Evolutionary conservation across 1,140 invertebrate genomes (phyloP).

Genomic region (Drosophila punjabiensis): DNA sequence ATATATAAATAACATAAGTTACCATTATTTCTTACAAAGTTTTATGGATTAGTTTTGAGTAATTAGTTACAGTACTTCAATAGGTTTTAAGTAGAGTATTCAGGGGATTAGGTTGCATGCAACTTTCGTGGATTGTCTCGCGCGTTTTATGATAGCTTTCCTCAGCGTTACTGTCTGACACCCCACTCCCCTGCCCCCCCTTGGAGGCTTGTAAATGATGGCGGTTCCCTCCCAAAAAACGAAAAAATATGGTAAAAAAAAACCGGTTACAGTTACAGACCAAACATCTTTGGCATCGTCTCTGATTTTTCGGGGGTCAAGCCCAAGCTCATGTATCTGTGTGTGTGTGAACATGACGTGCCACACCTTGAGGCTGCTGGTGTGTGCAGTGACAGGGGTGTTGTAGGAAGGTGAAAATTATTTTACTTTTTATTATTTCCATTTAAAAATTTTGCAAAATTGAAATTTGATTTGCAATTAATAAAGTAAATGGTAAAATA

Average conservation of each 20-base stretch:
- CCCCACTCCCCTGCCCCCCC: background rate
- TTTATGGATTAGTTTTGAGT: too few relatives aligned
- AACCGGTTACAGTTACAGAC: slow-evolving; percentile 77
- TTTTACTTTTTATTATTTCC: background rate
- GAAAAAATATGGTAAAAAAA: slow-evolving; percentile 20
- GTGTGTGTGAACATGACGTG: slow-evolving; percentile 32
- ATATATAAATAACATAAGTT: too few relatives aligned
- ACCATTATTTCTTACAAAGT: too few relatives aligned
- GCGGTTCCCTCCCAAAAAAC: slow-evolving; percentile 6
- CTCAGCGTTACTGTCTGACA: slow-evolving; percentile 3
- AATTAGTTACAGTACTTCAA: too few relatives aligned
- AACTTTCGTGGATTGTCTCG: slow-evolving; percentile 7
- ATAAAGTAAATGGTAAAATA: background rate
- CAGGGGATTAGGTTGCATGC: background rate
- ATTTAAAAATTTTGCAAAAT: too few relatives aligned
- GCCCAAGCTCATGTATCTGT: slow-evolving; percentile 16
- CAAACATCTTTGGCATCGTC: slow-evolving; percentile 57
- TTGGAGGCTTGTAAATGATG: slow-evolving; percentile 5
- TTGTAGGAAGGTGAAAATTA: background rate
- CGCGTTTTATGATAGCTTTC: slow-evolving; percentile 25
- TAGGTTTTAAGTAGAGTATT: slow-evolving; percentile 3
- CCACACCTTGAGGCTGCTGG: slow-evolving; percentile 49
- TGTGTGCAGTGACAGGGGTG: background rate
- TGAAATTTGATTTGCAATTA: background rate
- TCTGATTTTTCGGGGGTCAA: slow-evolving; percentile 73